Conservation (phyloP, 2,113 vertebrate genomes). For the Nettapus auritus region DNA sequence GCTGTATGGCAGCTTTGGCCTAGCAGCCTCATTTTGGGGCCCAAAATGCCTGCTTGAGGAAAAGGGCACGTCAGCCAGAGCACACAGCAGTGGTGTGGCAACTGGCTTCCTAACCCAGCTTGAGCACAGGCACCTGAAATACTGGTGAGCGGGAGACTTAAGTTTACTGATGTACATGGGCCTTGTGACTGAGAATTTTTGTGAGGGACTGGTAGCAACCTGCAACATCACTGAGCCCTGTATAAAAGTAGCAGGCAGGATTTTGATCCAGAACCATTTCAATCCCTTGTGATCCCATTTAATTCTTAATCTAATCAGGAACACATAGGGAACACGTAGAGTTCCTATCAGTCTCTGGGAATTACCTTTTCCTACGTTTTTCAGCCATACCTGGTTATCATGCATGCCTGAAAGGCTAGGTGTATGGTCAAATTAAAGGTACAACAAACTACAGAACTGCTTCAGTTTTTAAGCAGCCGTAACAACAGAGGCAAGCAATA, state of each 20-base stretch:
- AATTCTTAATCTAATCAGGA: neutral
- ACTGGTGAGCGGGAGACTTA: neutral
- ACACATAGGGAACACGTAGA: neutral
- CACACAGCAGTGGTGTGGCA: accelerated
- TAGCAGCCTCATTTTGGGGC: neutral
- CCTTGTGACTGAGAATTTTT: neutral
- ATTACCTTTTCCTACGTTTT: neutral
- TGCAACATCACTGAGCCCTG: neutral
- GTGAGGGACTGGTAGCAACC: neutral
- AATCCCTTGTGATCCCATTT: neutral
- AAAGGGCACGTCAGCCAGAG: accelerated
- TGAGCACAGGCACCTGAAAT: neutral
- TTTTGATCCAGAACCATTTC: neutral
- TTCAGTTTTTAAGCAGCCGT: neutral
- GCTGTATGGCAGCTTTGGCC: neutral
- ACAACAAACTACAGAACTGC: neutral
- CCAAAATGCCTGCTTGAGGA: neutral
- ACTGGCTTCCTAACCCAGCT: neutral
- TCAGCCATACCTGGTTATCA: neutral
- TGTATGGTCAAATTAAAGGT: neutral
- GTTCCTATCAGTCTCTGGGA: neutral
- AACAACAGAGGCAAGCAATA: neutral
- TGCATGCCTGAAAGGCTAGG: neutral
- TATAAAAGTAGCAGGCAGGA: neutral
- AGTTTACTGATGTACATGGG: neutral